Evolutionary conservation across 2,888 invertebrate genomes (phyloP), one percentile per base, ranked within the genome.

Genomic region (Epistrophe eligans): DNA sequence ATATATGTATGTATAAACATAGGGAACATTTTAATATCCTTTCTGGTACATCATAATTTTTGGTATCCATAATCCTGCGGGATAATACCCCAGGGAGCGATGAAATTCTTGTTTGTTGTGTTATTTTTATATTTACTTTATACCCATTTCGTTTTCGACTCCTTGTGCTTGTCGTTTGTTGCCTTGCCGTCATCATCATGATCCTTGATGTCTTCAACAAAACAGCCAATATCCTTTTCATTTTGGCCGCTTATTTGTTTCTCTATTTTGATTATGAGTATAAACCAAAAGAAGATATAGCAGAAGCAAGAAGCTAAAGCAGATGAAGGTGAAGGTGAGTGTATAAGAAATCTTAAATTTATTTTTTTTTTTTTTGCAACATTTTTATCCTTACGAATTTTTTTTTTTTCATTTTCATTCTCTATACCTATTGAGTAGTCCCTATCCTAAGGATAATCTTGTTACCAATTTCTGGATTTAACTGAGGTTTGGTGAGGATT

Each of bases 171-270:
- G 60, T 60, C 15, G 60, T 19, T 45, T 60, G 60, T 15, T 52
- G 13, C n/a, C 24, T 55, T 43, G 28, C n/a, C 32, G 17, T 32
- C 17, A n/a, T 64, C 45, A 32, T 66, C n/a, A 35, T 74, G 72
- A 73, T 77, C 77, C 85, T 79, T 82, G 57, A 64, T 81, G 57
- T 77, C 28, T 55, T 70, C 24, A 55, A 73, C 67, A 77, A 73
- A 84, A 79, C 67, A 79, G 79, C 87, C 87, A 87, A 87, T 87
- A 82, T 87, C 87, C 87, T 87, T 83, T 82, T 79, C 79, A 87
- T 82, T 72, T 82, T 87, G 82, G 79, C 67, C 77, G 87, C 71
- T 79, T 87, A 74, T 85, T 77, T 85, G 77, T 85, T 77, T 81
- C 73, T 74, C 71, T 87, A 71, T 87, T 87, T 76, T 70, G 70